Conservation (phyloP, 53 echinoderm and acorn worm species). For the Paracentrotus lividus region DNA sequence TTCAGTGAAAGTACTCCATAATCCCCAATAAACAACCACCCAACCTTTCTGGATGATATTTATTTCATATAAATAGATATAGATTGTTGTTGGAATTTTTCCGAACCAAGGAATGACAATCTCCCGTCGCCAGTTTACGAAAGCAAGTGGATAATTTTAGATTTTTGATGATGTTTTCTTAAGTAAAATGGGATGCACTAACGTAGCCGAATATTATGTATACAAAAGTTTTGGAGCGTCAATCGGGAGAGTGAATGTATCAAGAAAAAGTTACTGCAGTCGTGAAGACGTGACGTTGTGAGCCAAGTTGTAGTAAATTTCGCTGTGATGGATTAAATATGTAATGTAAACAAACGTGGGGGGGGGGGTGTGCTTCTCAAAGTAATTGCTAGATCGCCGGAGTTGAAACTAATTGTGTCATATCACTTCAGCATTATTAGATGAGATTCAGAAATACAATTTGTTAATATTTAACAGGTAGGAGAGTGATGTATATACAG, state of each 20-base stretch:
- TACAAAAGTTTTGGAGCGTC: constrained; percentile 18
- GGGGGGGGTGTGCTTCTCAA: background rate
- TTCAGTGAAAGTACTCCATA: background rate
- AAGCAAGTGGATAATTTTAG: background rate
- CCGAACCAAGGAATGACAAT: background rate
- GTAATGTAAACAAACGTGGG: background rate
- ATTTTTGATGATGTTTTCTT: too few species aligned
- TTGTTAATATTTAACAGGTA: too few species aligned
- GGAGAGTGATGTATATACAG: background rate
- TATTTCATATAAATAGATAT: background rate
- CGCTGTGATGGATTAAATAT: background rate
- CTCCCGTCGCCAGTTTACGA: background rate
- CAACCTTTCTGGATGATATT: background rate
- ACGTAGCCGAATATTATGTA: too few species aligned
- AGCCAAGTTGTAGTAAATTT: background rate
- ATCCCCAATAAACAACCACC: background rate
- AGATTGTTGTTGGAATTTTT: background rate
- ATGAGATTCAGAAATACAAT: background rate
- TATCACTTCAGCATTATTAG: background rate
- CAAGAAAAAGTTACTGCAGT: background rate
- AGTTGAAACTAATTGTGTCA: too few species aligned
- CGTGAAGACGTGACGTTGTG: background rate
- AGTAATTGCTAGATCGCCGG: background rate
- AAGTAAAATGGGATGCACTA: too few species aligned
- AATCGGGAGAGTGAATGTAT: background rate